These are phyloP conservation scores for Ispidina lecontei DNA, from an alignment of 2,797 vertebrate genomes.

Conservation along the genomic window DNA sequence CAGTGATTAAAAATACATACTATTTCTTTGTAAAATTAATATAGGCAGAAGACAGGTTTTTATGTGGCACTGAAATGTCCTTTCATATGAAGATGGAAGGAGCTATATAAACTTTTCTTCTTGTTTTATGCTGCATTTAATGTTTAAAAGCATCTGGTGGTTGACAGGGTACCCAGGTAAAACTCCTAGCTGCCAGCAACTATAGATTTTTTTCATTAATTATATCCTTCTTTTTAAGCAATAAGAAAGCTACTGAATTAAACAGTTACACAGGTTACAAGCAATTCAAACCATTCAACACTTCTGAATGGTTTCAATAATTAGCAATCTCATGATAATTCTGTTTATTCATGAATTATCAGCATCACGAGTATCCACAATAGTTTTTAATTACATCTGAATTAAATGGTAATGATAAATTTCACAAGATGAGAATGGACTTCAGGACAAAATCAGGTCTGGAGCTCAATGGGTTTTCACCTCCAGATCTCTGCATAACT, in stretches of 20 bases:
- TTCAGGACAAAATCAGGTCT: neutral
- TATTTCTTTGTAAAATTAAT: neutral
- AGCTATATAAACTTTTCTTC: neutral
- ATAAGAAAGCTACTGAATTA: neutral
- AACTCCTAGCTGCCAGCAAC: neutral
- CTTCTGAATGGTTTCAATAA: neutral
- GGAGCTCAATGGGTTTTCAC: neutral
- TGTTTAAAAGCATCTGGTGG: neutral
- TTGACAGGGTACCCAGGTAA: neutral
- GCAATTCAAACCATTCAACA: neutral
- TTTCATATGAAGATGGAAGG: neutral
- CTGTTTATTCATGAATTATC: slow-evolving; percentile 12
- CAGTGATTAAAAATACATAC: neutral
- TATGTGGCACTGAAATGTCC: neutral
- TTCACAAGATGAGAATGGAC: neutral
- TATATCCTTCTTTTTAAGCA: neutral
- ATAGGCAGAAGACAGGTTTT: neutral
- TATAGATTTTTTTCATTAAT: neutral
- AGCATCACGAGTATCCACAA: neutral
- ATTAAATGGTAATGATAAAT: neutral
- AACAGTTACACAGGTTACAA: neutral
- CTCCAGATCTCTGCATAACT: neutral
- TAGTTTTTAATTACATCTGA: neutral
- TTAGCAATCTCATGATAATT: slow-evolving; percentile 22
- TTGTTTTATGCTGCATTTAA: neutral